These are phyloP conservation scores for Odontamblyopus rebecca DNA, from an alignment of 2,797 vertebrate genomes.

Conservation along the genomic window DNA sequence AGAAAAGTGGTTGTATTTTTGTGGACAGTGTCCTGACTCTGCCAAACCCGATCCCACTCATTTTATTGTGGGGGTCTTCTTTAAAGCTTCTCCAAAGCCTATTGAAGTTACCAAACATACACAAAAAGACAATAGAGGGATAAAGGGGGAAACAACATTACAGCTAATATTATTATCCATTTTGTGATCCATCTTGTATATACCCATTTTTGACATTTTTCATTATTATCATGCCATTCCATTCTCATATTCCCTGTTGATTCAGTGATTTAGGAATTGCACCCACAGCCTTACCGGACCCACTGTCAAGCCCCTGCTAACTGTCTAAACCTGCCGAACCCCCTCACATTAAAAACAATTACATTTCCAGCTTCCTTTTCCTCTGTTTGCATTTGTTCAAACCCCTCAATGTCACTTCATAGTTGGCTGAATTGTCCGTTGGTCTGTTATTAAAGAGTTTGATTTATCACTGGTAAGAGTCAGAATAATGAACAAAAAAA, in stretches of 20 bases:
- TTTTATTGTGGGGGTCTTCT: too few relatives aligned
- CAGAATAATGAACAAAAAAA: conserved; percentile 32
- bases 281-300: conserved; percentile 54
- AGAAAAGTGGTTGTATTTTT: too few relatives aligned
- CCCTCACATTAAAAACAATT: conserved; percentile 52
- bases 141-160: too few relatives aligned
- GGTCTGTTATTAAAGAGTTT: conserved; percentile 30
- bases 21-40: too few relatives aligned
- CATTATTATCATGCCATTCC: conserved; percentile 34
- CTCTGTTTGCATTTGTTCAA: conserved; percentile 29
- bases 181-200: conserved; percentile 7
- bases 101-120: too few relatives aligned
- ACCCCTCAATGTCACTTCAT: conserved; percentile 55
- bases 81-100: too few relatives aligned
- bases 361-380: conserved; percentile 65
- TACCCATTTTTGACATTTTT: conserved; percentile 22
- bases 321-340: conserved; percentile 41
- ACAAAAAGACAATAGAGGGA: too few relatives aligned
- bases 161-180: too few relatives aligned
- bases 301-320: conserved; percentile 41
- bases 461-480: conserved; percentile 44
- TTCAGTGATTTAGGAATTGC: conserved; percentile 51
- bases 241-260: conserved; percentile 61
- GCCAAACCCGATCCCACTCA: too few relatives aligned
- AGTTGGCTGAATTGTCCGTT: conserved; percentile 27